Conservation (phyloP, 2,797 vertebrate species). For the Pelochelys cantorii region DNA sequence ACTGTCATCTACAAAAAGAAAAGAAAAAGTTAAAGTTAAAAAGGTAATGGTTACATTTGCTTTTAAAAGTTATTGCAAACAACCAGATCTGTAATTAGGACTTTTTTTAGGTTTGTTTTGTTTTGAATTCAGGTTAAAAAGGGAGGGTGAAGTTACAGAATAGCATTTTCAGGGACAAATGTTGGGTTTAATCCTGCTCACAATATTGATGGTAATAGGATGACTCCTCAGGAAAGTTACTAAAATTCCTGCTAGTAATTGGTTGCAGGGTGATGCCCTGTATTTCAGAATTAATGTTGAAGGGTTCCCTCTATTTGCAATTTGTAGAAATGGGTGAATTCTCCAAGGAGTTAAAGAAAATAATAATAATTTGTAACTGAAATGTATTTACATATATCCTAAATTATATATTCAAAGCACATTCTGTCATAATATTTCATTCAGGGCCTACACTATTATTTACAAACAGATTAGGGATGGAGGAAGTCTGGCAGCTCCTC, state of each 20-base stretch:
- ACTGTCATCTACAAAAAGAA: constrained; percentile 88
- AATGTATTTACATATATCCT: neutral
- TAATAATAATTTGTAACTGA: neutral
- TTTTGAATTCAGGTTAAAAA: neutral
- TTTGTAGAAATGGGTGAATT: neutral
- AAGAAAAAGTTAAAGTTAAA: neutral
- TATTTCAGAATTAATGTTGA: neutral
- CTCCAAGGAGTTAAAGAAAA: neutral
- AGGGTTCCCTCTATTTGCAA: neutral
- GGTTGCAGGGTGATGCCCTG: neutral
- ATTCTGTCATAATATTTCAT: neutral
- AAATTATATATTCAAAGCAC: neutral
- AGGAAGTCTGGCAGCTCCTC: neutral
- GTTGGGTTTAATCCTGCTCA: neutral
- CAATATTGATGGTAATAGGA: neutral
- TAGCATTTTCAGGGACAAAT: neutral
- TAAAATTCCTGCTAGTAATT: neutral
- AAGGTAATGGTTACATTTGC: neutral
- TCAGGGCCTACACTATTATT: neutral
- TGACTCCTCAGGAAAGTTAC: neutral
- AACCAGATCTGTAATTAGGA: neutral
- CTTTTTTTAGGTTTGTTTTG: neutral
- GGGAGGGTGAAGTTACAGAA: neutral
- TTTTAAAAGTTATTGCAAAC: constrained; percentile 33
- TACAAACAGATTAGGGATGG: neutral